Evolutionary conservation across 2,888 invertebrate genomes (phyloP).

Genomic region (Thymelicus sylvestris): DNA sequence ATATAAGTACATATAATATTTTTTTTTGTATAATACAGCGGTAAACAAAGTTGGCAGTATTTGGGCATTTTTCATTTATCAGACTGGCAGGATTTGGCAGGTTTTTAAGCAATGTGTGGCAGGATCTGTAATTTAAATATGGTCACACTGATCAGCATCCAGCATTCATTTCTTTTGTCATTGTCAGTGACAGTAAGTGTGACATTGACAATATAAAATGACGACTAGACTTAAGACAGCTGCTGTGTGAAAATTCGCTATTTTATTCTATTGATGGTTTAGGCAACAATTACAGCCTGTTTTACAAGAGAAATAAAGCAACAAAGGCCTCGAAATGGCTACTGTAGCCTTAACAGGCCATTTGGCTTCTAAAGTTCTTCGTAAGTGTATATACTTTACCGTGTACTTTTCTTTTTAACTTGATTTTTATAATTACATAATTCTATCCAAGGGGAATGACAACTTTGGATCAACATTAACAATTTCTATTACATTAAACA

Average conservation of each 20-base stretch:
- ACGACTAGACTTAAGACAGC: too few species aligned
- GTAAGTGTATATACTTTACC: constrained; percentile 57
- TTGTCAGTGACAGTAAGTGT: too few species aligned
- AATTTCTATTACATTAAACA: neutral
- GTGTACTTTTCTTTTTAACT: constrained; percentile 39
- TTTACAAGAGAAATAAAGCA: constrained; percentile 2
- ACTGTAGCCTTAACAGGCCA: constrained; percentile 69
- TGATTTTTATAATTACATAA: constrained; percentile 70
- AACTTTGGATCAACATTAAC: constrained; percentile 7
- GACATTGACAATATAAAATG: too few species aligned
- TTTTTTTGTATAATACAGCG: too few species aligned
- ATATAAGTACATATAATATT: too few species aligned
- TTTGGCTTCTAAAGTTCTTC: constrained; percentile 65
- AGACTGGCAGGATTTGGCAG: too few species aligned
- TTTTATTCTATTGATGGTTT: constrained; percentile 9
- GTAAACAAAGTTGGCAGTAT: too few species aligned
- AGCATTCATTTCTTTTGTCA: too few species aligned
- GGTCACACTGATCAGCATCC: too few species aligned
- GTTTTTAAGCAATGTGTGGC: too few species aligned
- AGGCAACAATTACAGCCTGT: constrained; percentile 4
- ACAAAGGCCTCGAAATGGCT: constrained; percentile 70
- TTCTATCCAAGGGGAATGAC: constrained; percentile 40
- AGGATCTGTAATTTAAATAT: too few species aligned
- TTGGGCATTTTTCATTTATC: too few species aligned
- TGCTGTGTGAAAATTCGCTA: neutral